Evolutionary conservation across 2,113 vertebrate genomes (phyloP).

Genomic region (Nematolebias whitei): DNA sequence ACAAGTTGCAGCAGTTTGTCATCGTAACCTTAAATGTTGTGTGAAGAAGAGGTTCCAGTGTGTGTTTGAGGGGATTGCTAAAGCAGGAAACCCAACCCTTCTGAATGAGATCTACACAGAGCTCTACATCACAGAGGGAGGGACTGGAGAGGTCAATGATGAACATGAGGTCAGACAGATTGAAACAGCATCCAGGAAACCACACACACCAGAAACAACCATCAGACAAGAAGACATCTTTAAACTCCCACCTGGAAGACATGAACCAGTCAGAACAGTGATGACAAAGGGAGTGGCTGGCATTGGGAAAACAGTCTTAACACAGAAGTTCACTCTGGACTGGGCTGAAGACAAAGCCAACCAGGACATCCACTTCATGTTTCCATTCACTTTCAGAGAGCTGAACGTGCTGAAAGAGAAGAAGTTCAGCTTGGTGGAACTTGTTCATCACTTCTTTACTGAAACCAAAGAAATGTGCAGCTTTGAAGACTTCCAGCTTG

Average conservation of each 20-base stretch:
- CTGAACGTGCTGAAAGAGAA: slow-evolving; percentile 30
- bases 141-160: slow-evolving; percentile 14
- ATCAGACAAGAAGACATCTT: slow-evolving; percentile 26
- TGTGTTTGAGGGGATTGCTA: slow-evolving; percentile 19
- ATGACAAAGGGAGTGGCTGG: slow-evolving; percentile 31
- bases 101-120: slow-evolving; percentile 58
- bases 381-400: slow-evolving; percentile 41
- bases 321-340: slow-evolving; percentile 32
- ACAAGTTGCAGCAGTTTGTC: background rate
- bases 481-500: background rate
- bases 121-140: slow-evolving; percentile 57
- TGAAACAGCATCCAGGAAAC: slow-evolving; percentile 37
- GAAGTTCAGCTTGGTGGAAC: slow-evolving; percentile 24
- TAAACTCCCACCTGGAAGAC: slow-evolving; percentile 15
- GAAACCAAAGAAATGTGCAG: slow-evolving; percentile 9
- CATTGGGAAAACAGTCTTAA: slow-evolving; percentile 18
- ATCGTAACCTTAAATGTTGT: background rate
- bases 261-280: slow-evolving; percentile 21
- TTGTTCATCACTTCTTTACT: slow-evolving; percentile 32
- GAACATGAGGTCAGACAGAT: slow-evolving; percentile 58
- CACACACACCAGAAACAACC: slow-evolving; percentile 13
- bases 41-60: background rate
- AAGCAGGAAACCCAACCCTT: slow-evolving; percentile 12
- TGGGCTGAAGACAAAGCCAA: slow-evolving; percentile 23
- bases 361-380: slow-evolving; percentile 16